phyloP scores from a whole-genome alignment of 2,113 vertebrate species.

The Menidia beryllina region DNA sequence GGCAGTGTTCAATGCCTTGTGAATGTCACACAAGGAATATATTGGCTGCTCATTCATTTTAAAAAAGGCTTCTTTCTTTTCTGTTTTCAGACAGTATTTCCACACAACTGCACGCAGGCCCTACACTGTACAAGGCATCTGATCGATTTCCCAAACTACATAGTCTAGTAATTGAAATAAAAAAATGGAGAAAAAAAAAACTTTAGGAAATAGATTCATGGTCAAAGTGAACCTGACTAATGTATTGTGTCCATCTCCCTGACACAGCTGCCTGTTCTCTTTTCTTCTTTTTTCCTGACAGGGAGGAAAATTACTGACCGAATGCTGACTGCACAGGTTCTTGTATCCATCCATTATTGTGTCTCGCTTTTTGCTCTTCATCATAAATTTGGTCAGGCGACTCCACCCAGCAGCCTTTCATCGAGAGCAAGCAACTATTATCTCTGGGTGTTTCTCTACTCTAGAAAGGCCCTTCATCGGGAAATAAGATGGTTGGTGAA shows the following conservation, averaged over 20 bases:
- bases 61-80: too few relatives aligned
- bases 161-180: too few relatives aligned
- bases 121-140: too few relatives aligned
- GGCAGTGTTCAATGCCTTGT: background rate
- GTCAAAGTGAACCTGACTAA: background rate
- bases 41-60: background rate
- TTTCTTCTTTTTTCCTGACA: background rate
- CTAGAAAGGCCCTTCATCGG: background rate
- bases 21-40: background rate
- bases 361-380: background rate
- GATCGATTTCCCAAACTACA: too few relatives aligned
- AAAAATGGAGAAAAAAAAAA: too few relatives aligned
- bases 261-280: background rate
- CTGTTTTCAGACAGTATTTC: too few relatives aligned
- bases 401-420: conserved; percentile 24
- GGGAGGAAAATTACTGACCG: background rate
- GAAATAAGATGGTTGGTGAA: background rate
- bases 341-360: conserved; percentile 9
- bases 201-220: background rate
- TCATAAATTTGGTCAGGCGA: conserved; percentile 10
- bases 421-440: conserved; percentile 5
- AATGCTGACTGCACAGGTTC: background rate
- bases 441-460: background rate
- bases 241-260: background rate
- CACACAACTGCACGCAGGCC: too few relatives aligned